phyloP scores from a whole-genome alignment of 2,888 invertebrate genomes.

The Tiliacea aurago region DNA sequence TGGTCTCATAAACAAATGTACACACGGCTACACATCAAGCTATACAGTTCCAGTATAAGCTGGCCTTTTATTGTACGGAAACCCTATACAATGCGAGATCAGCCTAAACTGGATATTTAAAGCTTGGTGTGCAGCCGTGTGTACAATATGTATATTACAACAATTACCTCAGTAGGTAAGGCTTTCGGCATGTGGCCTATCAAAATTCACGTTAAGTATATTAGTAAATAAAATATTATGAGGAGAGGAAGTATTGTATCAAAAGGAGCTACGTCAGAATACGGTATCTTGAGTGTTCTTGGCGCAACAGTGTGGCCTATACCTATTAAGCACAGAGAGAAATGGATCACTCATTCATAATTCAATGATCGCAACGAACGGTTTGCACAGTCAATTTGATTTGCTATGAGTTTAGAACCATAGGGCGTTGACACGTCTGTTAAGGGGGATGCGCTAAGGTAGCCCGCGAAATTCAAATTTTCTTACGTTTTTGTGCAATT shows the following conservation, averaged over 20 bases:
- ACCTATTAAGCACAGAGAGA: conserved; percentile 31
- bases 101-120: no score
- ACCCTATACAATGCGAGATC: no score
- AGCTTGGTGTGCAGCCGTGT: no score
- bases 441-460: no score
- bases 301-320: background rate
- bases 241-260: background rate
- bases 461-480: no score
- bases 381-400: conserved; percentile 52
- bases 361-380: conserved; percentile 46
- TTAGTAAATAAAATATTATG: background rate
- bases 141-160: background rate
- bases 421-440: conserved; percentile 45
- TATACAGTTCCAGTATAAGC: no score
- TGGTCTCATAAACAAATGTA: background rate
- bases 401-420: conserved; percentile 37
- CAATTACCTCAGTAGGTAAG: background rate
- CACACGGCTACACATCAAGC: no score
- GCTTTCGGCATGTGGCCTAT: background rate
- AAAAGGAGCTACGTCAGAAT: background rate
- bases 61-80: no score
- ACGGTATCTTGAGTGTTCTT: conserved; percentile 4
- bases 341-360: conserved; percentile 55
- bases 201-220: background rate
- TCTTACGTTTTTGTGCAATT: no score